Conservation (phyloP, 2,888 invertebrate species). For the Drosophila rubida region DNA sequence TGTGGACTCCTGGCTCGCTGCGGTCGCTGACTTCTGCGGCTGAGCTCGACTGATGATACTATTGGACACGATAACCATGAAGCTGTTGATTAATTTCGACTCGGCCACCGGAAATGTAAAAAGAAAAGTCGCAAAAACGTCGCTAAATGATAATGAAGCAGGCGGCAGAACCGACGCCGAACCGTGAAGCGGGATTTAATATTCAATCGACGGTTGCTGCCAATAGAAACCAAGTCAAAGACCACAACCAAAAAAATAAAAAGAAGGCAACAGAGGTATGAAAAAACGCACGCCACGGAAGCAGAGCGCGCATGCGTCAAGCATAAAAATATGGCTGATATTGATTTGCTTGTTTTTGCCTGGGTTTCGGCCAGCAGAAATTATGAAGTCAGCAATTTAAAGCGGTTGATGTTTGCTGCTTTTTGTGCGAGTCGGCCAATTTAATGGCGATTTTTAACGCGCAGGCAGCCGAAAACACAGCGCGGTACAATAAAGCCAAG, state of each 20-base stretch:
- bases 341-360: constrained; percentile 30
- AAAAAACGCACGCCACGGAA: constrained; percentile 44
- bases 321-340: constrained; percentile 48
- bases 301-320: constrained; percentile 46
- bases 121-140: constrained; percentile 53
- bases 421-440: constrained; percentile 27
- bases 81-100: constrained; percentile 79
- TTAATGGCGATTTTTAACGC: constrained; percentile 63
- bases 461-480: constrained; percentile 16
- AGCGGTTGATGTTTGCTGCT: constrained; percentile 13
- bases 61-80: constrained; percentile 63
- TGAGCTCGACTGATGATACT: constrained; percentile 35
- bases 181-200: constrained; percentile 5
- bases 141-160: constrained; percentile 71
- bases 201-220: constrained; percentile 25
- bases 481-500: constrained; percentile 53
- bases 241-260: constrained; percentile 8
- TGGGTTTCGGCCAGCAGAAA: constrained; percentile 39
- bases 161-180: neutral
- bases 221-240: constrained; percentile 55
- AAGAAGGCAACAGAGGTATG: neutral
- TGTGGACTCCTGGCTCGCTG: constrained; percentile 19
- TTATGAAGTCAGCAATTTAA: constrained; percentile 61
- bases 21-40: constrained; percentile 56
- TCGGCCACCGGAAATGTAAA: constrained; percentile 76